phyloP scores from a whole-genome alignment of 2,113 vertebrate genomes.

The Noctilio leporinus region DNA sequence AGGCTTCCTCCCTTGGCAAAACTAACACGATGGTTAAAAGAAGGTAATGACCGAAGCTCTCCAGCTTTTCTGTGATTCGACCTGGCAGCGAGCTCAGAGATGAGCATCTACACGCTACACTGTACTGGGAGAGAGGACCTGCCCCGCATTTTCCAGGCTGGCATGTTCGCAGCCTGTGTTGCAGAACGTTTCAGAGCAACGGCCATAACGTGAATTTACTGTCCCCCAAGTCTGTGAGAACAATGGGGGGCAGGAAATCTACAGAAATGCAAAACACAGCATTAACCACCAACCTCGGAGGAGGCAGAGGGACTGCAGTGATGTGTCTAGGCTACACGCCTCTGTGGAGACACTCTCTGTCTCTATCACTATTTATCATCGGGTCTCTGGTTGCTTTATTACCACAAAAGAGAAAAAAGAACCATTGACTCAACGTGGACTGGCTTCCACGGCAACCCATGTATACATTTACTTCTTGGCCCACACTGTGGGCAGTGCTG shows the following conservation, averaged over 20 bases:
- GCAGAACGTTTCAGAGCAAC: background rate
- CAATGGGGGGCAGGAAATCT: background rate
- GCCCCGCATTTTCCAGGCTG: background rate
- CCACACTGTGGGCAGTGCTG: background rate
- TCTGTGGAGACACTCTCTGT: background rate
- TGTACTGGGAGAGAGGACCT: background rate
- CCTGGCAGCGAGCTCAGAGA: background rate
- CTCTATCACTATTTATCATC: background rate
- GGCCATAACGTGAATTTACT: background rate
- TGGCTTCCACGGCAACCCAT: background rate
- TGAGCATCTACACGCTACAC: background rate
- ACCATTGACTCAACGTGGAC: background rate
- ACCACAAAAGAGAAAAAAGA: background rate
- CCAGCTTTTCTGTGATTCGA: background rate
- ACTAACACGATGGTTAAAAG: background rate
- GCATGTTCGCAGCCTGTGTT: background rate
- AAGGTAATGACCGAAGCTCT: fast-evolving
- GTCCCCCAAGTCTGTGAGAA: background rate
- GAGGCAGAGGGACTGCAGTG: background rate
- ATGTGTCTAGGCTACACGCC: background rate
- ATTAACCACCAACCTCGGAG: background rate
- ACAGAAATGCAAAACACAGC: constrained; percentile 1
- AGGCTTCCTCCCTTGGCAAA: background rate
- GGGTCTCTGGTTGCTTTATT: background rate
- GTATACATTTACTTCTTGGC: background rate